These are phyloP conservation scores for Schizotus pectinicornis DNA, from an alignment of 2,888 invertebrate genomes.

Conservation along the genomic window DNA sequence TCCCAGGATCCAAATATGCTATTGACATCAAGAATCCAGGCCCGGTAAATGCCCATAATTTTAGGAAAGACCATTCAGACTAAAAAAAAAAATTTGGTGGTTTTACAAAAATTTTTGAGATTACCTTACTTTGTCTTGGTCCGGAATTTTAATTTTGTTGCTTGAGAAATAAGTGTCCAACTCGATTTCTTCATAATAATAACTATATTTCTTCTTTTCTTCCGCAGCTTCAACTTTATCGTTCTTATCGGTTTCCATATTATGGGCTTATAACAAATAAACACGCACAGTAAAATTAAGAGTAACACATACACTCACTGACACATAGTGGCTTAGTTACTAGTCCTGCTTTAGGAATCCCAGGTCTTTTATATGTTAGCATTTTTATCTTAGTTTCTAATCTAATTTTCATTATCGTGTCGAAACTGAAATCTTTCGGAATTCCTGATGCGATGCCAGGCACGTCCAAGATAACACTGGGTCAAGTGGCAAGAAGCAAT, in stretches of 20 bases:
- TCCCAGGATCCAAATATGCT: slow-evolving; percentile 90
- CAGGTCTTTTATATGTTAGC: not conserved
- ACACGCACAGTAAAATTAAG: not conserved
- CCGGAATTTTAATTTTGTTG: slow-evolving; percentile 66
- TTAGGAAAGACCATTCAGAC: slow-evolving; percentile 77
- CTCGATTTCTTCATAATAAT: slow-evolving; percentile 43
- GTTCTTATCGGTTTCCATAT: not conserved
- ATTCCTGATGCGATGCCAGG: slow-evolving; percentile 17
- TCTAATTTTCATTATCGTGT: not conserved
- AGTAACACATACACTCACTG: not conserved
- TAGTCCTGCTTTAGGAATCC: not conserved
- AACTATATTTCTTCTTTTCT: not conserved
- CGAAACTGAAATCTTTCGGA: slow-evolving; percentile 4
- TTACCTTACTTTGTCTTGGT: slow-evolving; percentile 59
- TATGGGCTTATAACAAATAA: not conserved
- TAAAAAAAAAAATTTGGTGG: slow-evolving; percentile 50
- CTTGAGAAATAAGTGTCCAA: slow-evolving; percentile 66
- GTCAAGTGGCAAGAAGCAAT: slow-evolving; percentile 5
- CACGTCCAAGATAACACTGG: slow-evolving; percentile 24
- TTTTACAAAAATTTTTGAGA: slow-evolving; percentile 17
- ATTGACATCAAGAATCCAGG: slow-evolving; percentile 93
- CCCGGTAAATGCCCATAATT: slow-evolving; percentile 90
- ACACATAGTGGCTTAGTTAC: not conserved
- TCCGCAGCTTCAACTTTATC: too few species aligned
- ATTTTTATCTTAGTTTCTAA: not conserved